Conservation (phyloP, 2,113 vertebrate species). For the Beaufortia kweichowensis region DNA sequence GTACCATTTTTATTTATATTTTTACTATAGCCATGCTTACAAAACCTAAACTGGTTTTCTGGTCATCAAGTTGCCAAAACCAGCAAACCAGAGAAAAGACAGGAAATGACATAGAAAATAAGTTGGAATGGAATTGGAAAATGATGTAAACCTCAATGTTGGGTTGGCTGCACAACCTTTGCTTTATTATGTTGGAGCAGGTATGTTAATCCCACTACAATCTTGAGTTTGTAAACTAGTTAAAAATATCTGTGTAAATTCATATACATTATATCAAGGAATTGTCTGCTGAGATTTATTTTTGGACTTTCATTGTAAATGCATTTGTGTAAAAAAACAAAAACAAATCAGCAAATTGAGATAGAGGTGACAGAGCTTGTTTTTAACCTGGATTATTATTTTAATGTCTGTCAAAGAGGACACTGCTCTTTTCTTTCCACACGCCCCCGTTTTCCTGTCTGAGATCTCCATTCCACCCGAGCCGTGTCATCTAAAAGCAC, state of each 20-base stretch:
- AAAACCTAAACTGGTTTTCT: too few relatives aligned
- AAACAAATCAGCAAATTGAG: neutral
- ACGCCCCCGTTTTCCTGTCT: conserved; percentile 39
- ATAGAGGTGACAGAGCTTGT: neutral
- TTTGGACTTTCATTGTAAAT: neutral
- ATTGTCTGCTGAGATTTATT: neutral
- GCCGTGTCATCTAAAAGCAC: conserved; percentile 31
- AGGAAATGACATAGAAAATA: neutral
- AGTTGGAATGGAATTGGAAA: neutral
- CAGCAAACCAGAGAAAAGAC: neutral
- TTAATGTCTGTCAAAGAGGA: neutral
- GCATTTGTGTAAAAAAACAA: too few relatives aligned
- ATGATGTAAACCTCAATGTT: neutral
- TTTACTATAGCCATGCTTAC: too few relatives aligned
- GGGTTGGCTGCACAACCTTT: neutral
- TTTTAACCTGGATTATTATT: neutral
- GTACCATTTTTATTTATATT: too few relatives aligned
- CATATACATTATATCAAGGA: neutral
- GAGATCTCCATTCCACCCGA: conserved; percentile 23
- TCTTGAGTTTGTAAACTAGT: neutral
- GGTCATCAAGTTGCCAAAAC: too few relatives aligned
- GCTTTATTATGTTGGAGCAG: neutral
- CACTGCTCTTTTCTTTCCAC: conserved; percentile 3
- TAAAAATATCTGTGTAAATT: neutral
- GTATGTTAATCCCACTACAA: neutral